These are phyloP conservation scores for Epizoanthus scotinus DNA, from an alignment of 92 coral and sea anemone species.

Conservation along the genomic window DNA sequence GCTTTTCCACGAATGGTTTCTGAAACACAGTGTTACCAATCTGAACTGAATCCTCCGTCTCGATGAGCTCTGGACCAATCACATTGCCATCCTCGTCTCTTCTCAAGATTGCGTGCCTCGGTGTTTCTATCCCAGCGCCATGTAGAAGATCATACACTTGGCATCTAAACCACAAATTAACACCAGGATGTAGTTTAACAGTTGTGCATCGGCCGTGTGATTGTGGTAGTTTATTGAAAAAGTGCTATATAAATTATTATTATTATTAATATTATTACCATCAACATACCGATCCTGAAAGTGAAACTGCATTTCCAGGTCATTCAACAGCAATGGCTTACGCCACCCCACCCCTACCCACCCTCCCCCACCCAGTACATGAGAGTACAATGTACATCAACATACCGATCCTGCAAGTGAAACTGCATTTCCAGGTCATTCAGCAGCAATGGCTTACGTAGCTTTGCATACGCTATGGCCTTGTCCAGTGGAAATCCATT, in stretches of 20 bases:
- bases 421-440: conserved; percentile 93
- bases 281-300: conserved; percentile 78
- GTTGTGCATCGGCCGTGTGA: no score
- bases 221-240: no score
- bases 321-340: conserved; percentile 90
- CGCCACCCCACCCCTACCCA: no score
- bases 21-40: conserved; percentile 87
- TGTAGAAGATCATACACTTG: conserved; percentile 78
- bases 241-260: no score
- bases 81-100: conserved; percentile 82
- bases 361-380: no score
- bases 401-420: conserved; percentile 85
- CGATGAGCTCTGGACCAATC: conserved; percentile 80
- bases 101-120: conserved; percentile 87
- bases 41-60: conserved; percentile 84
- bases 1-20: conserved; percentile 98
- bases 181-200: no score
- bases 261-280: no score
- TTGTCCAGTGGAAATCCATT: conserved; percentile 92
- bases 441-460: conserved; percentile 86
- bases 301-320: conserved; percentile 85
- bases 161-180: conserved; percentile 55
- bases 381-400: no score
- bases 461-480: conserved; percentile 85
- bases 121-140: conserved; percentile 80